Evolutionary conservation across 2,888 invertebrate species (phyloP), one percentile per base, ranked within the genome.

Genomic region (Microplitis deprimator): DNA sequence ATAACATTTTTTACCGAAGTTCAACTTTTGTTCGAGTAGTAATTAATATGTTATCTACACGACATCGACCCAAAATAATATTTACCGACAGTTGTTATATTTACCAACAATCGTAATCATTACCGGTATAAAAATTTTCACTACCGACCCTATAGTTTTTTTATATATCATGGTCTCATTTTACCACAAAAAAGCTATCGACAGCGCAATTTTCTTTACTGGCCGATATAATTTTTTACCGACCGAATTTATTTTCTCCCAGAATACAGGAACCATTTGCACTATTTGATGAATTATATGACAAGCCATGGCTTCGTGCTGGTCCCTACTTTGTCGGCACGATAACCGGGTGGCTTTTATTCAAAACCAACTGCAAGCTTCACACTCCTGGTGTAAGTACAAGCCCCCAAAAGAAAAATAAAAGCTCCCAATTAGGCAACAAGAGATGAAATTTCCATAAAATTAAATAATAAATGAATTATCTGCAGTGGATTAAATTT

Each of bases 281-380:
- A 81, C 93, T 96, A 85, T 96, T 96, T 88, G 95, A 96, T 89
- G 93, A 94, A 81, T 90, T 96, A 6, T 96, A 96, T 87, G 95
- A 96, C 89, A 96, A 96, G 85, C 96, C 96, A 7, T 96, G 96
- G 96, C 92, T 95, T 80, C 92, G 96, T 84, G 93, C 95, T 38
- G 95, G 95, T 7, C 94, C 96, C 8, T 96, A 96, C 88, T 92
- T 96, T 85, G 91, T 96, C 71, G 96, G 96, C 78, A 95, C 96
- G 92, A 90, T 93, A 60, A 92, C 94, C 6, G 96, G 96, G 1
- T 95, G 94, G 91, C 91, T 93, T 76, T 90, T 96, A 59, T 93
- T 93, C 88, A 93, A 92, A 85, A 92, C 93, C 2, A 93, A 94
- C 85, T 93, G 93, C 81, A 93, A 93, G 81, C 91, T 94, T 38